Percentiles rank a stretch among this genome's conserved stretches.
Conservation (phyloP, 1,140 invertebrate genomes). For the Ephestia elutella region DNA sequence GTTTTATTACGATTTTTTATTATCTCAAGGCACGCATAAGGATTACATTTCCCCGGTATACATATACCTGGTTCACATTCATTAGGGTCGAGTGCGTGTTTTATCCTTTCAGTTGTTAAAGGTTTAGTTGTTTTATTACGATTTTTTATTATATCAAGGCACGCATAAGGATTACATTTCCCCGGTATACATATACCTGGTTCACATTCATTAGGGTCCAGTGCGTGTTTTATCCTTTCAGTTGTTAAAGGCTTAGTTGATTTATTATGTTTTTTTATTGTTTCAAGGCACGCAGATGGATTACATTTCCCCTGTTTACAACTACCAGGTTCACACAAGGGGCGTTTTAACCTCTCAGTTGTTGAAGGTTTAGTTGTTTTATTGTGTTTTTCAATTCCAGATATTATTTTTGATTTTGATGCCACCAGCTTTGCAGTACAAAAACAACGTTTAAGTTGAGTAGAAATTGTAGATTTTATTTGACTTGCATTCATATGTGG, state of each 20-base stretch:
- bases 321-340: neutral
- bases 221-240: neutral
- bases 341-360: neutral
- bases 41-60: neutral
- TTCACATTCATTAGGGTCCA: neutral
- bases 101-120: neutral
- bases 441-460: too few relatives aligned
- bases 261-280: neutral
- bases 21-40: neutral
- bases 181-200: neutral
- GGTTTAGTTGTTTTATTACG: too few relatives aligned
- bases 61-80: neutral
- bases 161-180: neutral
- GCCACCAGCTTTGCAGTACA: too few relatives aligned
- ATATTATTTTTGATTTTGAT: too few relatives aligned
- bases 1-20: neutral
- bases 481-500: too few relatives aligned
- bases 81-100: neutral
- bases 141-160: neutral
- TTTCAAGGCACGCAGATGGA: neutral
- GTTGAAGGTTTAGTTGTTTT: too few relatives aligned
- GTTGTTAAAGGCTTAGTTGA: too few relatives aligned
- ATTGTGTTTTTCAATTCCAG: too few relatives aligned
- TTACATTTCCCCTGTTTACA: neutral
- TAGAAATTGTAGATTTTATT: too few relatives aligned